A percentile compares a stretch with the other conserved stretches of the same genome.
Conservation (phyloP, 2,113 vertebrate genomes). For the Oophaga pumilio region DNA sequence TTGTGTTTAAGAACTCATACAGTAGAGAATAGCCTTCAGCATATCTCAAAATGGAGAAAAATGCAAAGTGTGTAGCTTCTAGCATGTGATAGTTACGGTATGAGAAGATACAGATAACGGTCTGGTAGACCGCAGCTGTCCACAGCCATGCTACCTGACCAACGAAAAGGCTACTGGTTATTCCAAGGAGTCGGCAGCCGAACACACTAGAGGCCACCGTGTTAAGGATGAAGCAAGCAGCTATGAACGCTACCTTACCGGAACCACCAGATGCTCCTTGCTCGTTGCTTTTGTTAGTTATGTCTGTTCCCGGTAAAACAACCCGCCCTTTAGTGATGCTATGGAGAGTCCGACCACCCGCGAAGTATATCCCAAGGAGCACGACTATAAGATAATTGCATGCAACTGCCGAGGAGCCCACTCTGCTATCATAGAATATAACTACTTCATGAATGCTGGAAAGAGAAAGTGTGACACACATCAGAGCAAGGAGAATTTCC, state of each 20-base stretch:
- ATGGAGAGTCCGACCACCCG: conserved; percentile 71
- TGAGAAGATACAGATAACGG: conserved; percentile 74
- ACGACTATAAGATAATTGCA: conserved; percentile 78
- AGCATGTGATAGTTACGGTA: conserved; percentile 76
- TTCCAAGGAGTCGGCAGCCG: conserved; percentile 76
- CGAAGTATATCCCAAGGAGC: conserved; percentile 76
- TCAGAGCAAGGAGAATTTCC: conserved; percentile 69
- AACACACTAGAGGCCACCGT: conserved; percentile 78
- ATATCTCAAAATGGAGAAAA: conserved; percentile 77
- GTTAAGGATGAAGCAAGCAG: conserved; percentile 76
- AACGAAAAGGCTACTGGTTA: conserved; percentile 70
- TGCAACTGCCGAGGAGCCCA: conserved; percentile 77
- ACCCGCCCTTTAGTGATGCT: conserved; percentile 68
- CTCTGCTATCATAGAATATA: conserved; percentile 61
- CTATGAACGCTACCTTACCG: conserved; percentile 57
- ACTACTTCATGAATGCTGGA: conserved; percentile 82
- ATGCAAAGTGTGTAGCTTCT: conserved; percentile 78
- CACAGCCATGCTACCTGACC: conserved; percentile 87
- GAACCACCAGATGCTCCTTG: conserved; percentile 3
- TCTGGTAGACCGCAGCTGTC: conserved; percentile 80
- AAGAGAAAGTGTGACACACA: conserved; percentile 72
- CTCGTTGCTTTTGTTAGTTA: conserved; percentile 48
- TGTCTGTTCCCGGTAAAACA: conserved; percentile 68
- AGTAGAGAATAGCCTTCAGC: conserved; percentile 79
- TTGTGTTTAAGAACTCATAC: conserved; percentile 63